Base-by-base conservation (phyloP, 92 coral and sea anemone genomes). In the Parazoanthus swiftii region DNA sequence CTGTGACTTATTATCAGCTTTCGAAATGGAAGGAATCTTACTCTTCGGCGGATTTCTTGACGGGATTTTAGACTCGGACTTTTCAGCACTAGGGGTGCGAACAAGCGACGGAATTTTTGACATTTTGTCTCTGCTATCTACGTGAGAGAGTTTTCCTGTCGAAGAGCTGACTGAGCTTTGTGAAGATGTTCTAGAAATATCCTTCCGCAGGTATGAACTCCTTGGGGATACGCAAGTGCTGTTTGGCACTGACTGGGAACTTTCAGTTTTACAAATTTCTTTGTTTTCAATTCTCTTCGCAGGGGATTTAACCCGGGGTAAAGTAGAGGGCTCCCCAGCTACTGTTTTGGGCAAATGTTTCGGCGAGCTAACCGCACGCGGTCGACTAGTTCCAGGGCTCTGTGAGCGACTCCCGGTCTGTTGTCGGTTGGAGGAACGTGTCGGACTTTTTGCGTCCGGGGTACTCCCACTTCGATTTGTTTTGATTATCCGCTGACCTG, bases 21-120 rank as follows among this genome's bases (percentile, higher is more conserved):
- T 95, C 63, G 90, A 85, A 23, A 89, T 56, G 36, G 98, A 95
- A 29, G 98, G 98, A 72, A 95, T 95, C 82, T 92, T 95, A 74
- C 98, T 95, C 88, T 66, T 90, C 2, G 98, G 96, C 39, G 98
- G 93, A 33, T 90, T 80, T 42, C 88, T 92, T 23, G 95, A 95
- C 25, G 98, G 96, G 33, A 95, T 91, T 88, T 92, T 91, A n/a
- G 93, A 77, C 71, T 88, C 88, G 26, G 88, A 14, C 83, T 91
- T 91, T 20, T 84, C 93, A 18, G 70, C 67, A 86, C 83, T 85
- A 71, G 91, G 91, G 29, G 90, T 80, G 44, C 93, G 93, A 59
- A 81, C 88, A 6, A 92, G 95, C 16, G 98, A 94, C 14, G 98
- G 98, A 44, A 95, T 95, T 88, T 95, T 95, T 18, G 98, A 95